These are phyloP conservation scores for Campoplex nolae DNA, from an alignment of 2,888 invertebrate genomes.

Conservation along the genomic window DNA sequence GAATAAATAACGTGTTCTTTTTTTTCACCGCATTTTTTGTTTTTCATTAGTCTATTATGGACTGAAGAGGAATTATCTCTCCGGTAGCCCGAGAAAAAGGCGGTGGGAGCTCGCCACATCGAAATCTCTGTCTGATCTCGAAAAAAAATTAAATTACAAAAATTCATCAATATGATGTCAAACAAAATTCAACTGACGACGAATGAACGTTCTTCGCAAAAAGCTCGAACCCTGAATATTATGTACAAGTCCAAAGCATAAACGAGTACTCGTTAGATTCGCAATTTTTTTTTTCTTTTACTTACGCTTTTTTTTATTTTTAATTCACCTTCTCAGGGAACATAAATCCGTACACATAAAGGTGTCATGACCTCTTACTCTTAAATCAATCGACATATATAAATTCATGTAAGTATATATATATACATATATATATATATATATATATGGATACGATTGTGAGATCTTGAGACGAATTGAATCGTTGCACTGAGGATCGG, in stretches of 20 bases:
- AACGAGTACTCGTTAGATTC: constrained; percentile 45
- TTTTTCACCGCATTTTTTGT: constrained; percentile 53
- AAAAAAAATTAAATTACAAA: neutral
- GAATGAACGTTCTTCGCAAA: constrained; percentile 34
- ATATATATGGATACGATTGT: neutral
- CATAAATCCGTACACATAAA: constrained; percentile 72
- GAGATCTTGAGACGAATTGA: constrained; percentile 67
- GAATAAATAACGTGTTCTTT: constrained; percentile 67
- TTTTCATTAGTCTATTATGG: constrained; percentile 58
- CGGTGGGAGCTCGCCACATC: constrained; percentile 64
- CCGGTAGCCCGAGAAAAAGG: constrained; percentile 67
- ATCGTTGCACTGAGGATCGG: neutral
- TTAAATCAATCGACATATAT: constrained; percentile 50
- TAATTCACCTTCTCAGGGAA: constrained; percentile 63
- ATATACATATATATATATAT: neutral
- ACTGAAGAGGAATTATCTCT: constrained; percentile 67
- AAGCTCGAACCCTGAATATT: constrained; percentile 53
- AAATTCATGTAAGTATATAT: constrained; percentile 52
- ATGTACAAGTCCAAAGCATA: constrained; percentile 67
- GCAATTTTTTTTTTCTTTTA: constrained; percentile 38
- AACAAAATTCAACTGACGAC: constrained; percentile 43
- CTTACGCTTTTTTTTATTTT: constrained; percentile 22
- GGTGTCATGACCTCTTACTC: constrained; percentile 73
- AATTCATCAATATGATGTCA: constrained; percentile 10
- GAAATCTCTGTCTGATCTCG: constrained; percentile 57